A percentile compares a stretch with the other conserved stretches of the same genome.
Conservation (phyloP, 37 sponge, comb jelly and placozoan genomes). For the Diacarnus erythraeanus region DNA sequence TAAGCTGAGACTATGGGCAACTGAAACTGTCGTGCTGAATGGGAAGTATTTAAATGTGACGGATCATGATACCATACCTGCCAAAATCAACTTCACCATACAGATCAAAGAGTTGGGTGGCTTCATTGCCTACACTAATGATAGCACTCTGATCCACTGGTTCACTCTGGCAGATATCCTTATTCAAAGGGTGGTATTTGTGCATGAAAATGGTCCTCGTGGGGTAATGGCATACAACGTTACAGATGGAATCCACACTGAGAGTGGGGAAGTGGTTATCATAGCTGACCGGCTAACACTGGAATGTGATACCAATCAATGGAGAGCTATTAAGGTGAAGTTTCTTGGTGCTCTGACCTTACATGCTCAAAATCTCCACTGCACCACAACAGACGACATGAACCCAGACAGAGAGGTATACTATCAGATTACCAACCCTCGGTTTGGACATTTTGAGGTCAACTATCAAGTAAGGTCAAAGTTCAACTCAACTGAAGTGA, state of each 20-base stretch:
- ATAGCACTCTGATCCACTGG: background rate
- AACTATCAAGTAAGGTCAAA: background rate
- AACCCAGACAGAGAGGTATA: background rate
- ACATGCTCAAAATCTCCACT: background rate
- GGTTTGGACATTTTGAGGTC: slow-evolving; percentile 25
- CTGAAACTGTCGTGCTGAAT: slow-evolving; percentile 17
- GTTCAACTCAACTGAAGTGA: slow-evolving; percentile 33
- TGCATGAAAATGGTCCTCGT: background rate
- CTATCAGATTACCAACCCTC: background rate
- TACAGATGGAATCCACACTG: slow-evolving; percentile 14
- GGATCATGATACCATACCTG: slow-evolving; percentile 42
- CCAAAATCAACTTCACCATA: slow-evolving; percentile 28
- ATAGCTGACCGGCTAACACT: slow-evolving; percentile 1
- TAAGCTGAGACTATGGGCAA: slow-evolving; percentile 25
- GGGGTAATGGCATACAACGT: slow-evolving; percentile 21
- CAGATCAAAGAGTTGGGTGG: background rate
- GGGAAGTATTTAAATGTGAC: slow-evolving; percentile 13
- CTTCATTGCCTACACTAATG: slow-evolving; percentile 14
- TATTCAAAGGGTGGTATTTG: background rate
- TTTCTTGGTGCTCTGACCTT: slow-evolving; percentile 1
- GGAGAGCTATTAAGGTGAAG: background rate
- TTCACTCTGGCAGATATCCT: slow-evolving; percentile 58
- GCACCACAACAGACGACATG: slow-evolving; percentile 9
- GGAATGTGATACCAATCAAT: background rate
- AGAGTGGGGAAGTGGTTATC: background rate